Conservation (phyloP, 2,888 invertebrate species). For the Paralinhomoeus sp. region DNA sequence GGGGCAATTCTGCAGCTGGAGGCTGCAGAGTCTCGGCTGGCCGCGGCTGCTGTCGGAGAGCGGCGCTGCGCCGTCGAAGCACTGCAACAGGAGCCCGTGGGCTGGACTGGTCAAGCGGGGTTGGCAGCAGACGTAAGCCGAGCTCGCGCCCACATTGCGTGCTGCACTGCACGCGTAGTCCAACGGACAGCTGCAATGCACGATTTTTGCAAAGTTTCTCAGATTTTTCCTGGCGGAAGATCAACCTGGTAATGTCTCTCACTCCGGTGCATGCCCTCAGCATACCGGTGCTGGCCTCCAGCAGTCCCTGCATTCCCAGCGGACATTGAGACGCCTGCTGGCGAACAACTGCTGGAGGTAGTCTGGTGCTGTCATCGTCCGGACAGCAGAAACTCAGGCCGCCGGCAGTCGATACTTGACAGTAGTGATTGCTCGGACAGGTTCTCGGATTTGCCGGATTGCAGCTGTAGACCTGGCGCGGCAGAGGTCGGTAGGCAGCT, state of each 20-base stretch:
- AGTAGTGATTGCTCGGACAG: neutral
- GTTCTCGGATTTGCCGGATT: neutral
- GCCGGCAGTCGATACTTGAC: no score
- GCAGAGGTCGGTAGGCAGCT: neutral
- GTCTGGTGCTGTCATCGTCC: no score
- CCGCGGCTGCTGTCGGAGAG: neutral
- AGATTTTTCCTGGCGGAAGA: no score
- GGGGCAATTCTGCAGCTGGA: neutral
- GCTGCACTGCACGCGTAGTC: neutral
- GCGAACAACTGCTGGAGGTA: no score
- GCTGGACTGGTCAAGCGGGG: neutral
- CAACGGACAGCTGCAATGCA: neutral
- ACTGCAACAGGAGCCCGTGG: neutral
- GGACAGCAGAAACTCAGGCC: no score
- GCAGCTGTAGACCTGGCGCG: neutral
- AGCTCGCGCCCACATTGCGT: neutral
- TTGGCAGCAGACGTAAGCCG: neutral
- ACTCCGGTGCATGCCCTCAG: no score
- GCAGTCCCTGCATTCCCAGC: no score
- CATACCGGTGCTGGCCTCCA: no score
- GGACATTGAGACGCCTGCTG: no score
- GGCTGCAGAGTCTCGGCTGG: neutral
- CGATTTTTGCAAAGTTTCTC: no score
- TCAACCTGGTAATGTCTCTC: neutral
- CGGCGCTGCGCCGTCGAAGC: conserved; percentile 1